Conservation (phyloP, 2,888 invertebrate genomes). For the Galerucella nymphaeae region DNA sequence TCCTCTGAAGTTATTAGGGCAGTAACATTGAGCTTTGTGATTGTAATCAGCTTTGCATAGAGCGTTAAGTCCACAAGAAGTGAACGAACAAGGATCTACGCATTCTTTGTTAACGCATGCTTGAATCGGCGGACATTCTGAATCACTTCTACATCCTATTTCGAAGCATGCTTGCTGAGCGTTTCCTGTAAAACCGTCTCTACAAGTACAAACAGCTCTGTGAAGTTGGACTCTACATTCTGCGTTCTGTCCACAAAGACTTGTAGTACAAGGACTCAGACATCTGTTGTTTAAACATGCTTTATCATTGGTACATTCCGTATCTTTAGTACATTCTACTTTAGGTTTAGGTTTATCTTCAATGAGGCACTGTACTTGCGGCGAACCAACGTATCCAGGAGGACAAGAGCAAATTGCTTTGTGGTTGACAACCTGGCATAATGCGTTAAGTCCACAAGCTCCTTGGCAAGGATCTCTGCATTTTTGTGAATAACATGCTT, state of each 20-base stretch:
- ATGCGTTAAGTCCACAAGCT: constrained; percentile 85
- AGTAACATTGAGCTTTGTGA: constrained; percentile 86
- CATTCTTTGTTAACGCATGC: constrained; percentile 87
- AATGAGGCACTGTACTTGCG: constrained; percentile 78
- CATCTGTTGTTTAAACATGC: constrained; percentile 84
- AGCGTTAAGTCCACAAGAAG: constrained; percentile 85
- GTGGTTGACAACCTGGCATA: constrained; percentile 83
- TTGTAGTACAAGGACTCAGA: constrained; percentile 76
- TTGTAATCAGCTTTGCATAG: constrained; percentile 79
- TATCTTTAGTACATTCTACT: constrained; percentile 81
- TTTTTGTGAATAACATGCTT: constrained; percentile 84
- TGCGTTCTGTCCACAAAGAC: constrained; percentile 81
- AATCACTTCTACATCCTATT: constrained; percentile 86
- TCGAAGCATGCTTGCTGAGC: constrained; percentile 82
- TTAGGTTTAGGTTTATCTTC: constrained; percentile 67
- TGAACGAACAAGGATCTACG: constrained; percentile 80
- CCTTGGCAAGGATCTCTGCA: constrained; percentile 87
- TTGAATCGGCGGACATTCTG: constrained; percentile 84
- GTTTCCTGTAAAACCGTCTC: constrained; percentile 86
- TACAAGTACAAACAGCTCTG: constrained; percentile 84
- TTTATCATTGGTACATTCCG: constrained; percentile 84
- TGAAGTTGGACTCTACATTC: constrained; percentile 83
- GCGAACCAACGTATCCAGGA: constrained; percentile 79
- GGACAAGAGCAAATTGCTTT: constrained; percentile 87
- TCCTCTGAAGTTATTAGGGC: constrained; percentile 82